Evolutionary conservation across 1,140 invertebrate species (phyloP).

Genomic region (Atta colombica): DNA sequence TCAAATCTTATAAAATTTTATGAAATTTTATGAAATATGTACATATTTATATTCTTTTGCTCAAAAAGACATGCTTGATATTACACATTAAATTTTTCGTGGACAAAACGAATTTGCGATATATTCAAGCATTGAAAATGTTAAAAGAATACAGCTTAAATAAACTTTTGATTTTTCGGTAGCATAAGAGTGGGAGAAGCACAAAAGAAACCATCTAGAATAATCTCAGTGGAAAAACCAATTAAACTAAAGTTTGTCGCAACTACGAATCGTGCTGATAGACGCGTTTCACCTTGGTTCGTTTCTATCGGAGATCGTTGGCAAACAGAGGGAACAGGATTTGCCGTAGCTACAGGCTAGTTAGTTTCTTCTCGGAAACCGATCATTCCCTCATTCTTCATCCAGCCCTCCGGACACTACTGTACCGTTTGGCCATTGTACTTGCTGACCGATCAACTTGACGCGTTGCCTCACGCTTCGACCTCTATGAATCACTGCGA

Average conservation of each 20-base stretch:
- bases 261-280: slow-evolving; percentile 30
- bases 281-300: slow-evolving; percentile 36
- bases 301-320: slow-evolving; percentile 25
- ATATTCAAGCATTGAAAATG: background rate
- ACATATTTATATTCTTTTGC: background rate
- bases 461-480: slow-evolving; percentile 43
- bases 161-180: slow-evolving; percentile 39
- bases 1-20: background rate
- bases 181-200: background rate
- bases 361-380: slow-evolving; percentile 68
- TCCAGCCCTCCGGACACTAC: slow-evolving; percentile 7
- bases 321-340: slow-evolving; percentile 38
- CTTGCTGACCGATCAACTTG: slow-evolving; percentile 50
- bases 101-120: background rate
- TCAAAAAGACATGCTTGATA: background rate
- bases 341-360: slow-evolving; percentile 48
- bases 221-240: slow-evolving; percentile 57
- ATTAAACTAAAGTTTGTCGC: slow-evolving; percentile 54
- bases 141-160: slow-evolving; percentile 25
- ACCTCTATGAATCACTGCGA: slow-evolving; percentile 68
- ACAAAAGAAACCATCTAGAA: slow-evolving; percentile 30
- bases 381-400: slow-evolving; percentile 45
- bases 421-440: slow-evolving; percentile 64
- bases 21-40: background rate
- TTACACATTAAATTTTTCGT: background rate